These are phyloP conservation scores for Alligator sinensis DNA, from an alignment of 2,113 vertebrate species.

Conservation along the genomic window DNA sequence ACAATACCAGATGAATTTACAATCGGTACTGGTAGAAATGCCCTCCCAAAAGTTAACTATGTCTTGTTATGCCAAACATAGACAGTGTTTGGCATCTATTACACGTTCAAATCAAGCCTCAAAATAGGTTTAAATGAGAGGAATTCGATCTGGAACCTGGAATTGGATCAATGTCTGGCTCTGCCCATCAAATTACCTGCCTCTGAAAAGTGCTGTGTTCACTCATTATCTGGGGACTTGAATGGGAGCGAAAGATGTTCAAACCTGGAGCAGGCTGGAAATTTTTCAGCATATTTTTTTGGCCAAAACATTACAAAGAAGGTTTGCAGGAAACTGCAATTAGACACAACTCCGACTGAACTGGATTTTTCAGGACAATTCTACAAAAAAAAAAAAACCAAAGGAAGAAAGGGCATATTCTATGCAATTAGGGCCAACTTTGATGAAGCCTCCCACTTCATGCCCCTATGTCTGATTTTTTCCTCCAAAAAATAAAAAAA, in stretches of 20 bases:
- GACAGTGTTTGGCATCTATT: too few relatives aligned
- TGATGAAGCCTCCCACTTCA: too few relatives aligned
- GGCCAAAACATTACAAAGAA: not conserved
- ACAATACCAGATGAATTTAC: not conserved
- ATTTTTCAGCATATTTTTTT: accelerated
- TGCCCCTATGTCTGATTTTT: too few relatives aligned
- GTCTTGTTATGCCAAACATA: too few relatives aligned
- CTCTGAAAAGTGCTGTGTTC: not conserved
- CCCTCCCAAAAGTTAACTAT: accelerated
- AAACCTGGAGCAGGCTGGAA: accelerated
- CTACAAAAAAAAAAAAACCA: too few relatives aligned
- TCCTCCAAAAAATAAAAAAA: too few relatives aligned
- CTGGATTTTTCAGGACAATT: too few relatives aligned
- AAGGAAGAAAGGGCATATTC: too few relatives aligned
- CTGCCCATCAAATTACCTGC: not conserved
- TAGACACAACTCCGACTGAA: too few relatives aligned
- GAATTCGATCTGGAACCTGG: not conserved
- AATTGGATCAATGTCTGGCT: not conserved
- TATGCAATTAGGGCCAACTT: too few relatives aligned
- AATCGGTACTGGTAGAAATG: not conserved
- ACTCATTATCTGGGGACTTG: not conserved
- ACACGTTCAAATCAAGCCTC: accelerated
- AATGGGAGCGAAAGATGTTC: not conserved
- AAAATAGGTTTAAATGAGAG: not conserved
- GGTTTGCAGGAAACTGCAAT: too few relatives aligned